Base-by-base conservation (phyloP, 2,888 invertebrate genomes). In the Meta bourneti region DNA sequence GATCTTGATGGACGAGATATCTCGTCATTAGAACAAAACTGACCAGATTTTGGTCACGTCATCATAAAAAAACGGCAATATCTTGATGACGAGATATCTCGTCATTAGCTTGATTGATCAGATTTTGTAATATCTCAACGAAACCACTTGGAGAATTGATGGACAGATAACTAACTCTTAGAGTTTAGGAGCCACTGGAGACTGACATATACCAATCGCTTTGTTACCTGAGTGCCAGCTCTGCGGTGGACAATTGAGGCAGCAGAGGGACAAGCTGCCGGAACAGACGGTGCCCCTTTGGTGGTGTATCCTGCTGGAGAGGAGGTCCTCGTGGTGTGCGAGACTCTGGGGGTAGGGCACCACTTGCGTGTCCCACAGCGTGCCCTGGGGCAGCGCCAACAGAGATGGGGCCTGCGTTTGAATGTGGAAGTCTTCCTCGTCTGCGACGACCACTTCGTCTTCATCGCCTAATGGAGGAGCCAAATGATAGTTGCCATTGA, bases 201-300 rank as follows among this genome's bases (percentile, higher is more conserved):
- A 34, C 34, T 34, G 34, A 34, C 1, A 34, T 34, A 34, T 34
- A 34, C 4, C 34, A 34, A 34, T 34, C 4, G 34, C 34, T 34
- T 34, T 34, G 34, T 34, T 61, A 91, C 91, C 83, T 20, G 91
- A 20, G 19, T 91, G 87, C 91, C 91, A 91, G 77, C 82, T 91
- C 20, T 90, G 90, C 2, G 91, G 86, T 4, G 91, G 87, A 20
- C 91, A 91, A 48, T 91, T 91, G 72, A 91, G 87, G 49, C 91
- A 91, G 19, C 91, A 91, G 5, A 91, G 71, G n/a, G 91, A 82
- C 11, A 91, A 77, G 20, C 85, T 81, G 0, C 81, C 74, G 6
- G 85, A 80, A 48, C 85, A 86, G 48, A 85, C 80, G 51, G 9
- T 69, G 5, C 81, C 61, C 20, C 82, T 54, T 11, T 71, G 77